Conservation (phyloP, 2,797 vertebrate species). For the Gadopsis bispinosus region DNA sequence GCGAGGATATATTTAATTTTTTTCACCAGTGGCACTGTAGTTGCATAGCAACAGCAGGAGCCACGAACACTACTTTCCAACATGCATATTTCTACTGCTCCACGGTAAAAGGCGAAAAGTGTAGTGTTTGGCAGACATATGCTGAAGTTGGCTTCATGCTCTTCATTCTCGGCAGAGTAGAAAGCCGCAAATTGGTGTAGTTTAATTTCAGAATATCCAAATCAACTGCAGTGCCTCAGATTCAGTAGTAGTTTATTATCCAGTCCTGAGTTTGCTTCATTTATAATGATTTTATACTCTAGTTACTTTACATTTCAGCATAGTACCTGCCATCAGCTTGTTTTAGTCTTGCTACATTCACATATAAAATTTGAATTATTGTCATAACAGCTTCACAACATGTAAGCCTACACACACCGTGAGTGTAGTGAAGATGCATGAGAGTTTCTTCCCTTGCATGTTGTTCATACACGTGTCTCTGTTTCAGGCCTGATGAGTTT, state of each 20-base stretch:
- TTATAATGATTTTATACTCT: not conserved
- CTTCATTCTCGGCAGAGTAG: constrained; percentile 1
- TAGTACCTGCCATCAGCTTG: not conserved
- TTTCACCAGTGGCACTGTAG: constrained; percentile 47
- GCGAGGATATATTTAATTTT: constrained; percentile 19
- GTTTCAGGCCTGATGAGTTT: constrained; percentile 91
- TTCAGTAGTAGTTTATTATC: not conserved
- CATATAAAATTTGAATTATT: no score
- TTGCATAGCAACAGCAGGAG: constrained; percentile 71
- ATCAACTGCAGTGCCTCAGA: not conserved
- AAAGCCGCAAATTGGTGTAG: constrained; percentile 1
- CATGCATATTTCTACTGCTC: constrained; percentile 32
- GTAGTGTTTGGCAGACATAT: not conserved
- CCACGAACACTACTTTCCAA: constrained; percentile 30
- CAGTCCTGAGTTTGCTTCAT: not conserved
- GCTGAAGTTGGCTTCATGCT: constrained; percentile 15
- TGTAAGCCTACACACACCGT: not conserved
- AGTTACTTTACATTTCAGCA: not conserved
- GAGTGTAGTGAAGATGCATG: not conserved
- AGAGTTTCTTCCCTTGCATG: not conserved
- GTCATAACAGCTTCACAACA: no score
- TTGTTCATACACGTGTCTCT: constrained; percentile 22
- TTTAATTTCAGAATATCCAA: not conserved
- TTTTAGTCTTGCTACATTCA: no score
- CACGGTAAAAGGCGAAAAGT: constrained; percentile 18